Evolutionary conservation across 2,888 invertebrate species (phyloP), one percentile per base, ranked within the genome.

Genomic region (Sarcophaga variegata): DNA sequence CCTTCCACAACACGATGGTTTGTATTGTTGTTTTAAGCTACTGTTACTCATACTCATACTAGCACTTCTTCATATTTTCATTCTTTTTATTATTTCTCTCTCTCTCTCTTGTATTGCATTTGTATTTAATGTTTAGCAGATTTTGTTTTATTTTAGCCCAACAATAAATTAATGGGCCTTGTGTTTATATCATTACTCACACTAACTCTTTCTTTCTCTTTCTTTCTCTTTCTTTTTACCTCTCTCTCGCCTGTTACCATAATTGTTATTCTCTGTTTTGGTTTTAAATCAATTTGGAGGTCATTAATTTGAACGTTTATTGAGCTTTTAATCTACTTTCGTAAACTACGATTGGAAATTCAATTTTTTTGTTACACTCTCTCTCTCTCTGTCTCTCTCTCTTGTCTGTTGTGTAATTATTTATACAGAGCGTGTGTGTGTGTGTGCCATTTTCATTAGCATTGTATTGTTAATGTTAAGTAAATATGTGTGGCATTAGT

Each of bases 261-360:
- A 54, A 76, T 77, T 83, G 64, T 20, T 67, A 17, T 12, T 8
- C 64, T 71, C 63, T 63, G 6, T 77, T 72, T 63, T 12, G 62
- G 5, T 27, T 74, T 80, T 49, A 83, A 83, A 80, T 71, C 60
- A 77, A 25, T 70, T 76, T 72, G 82, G 80, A 81, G 83, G 86
- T 54, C 78, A 59, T 75, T 79, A 76, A 69, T 78, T 54, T 74
- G 25, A 81, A 81, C 59, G 67, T 84, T 83, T 81, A 86, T 81
- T 66, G 54, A 79, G 81, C 81, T 71, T 71, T 84, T 78, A 81
- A 78, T 81, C 78, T 27, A 75, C 27, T 86, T 62, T 82, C n/a
- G 45, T 22, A 69, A 81, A 37, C 37, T 10, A 37, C 37, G 0
- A 37, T 37, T 37, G 37, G 37, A 37, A 37, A 37, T 37, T 37